Base-by-base conservation (phyloP, 2,888 invertebrate species). In the Heteromurus nitidus region DNA sequence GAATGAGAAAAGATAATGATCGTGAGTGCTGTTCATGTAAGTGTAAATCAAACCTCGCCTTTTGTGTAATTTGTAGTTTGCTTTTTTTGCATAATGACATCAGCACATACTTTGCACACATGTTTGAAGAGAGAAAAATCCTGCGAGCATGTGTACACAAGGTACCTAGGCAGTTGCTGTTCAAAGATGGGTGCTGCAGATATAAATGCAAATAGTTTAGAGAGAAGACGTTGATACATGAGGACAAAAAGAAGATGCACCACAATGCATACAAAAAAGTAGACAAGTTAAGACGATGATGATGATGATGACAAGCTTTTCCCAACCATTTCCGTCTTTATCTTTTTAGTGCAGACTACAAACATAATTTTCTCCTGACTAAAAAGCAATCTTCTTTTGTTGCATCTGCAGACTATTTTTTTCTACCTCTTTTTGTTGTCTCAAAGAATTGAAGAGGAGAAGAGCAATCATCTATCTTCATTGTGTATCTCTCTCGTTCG, bases 41-140 rank as follows among this genome's bases (percentile, higher is more conserved):
- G n/a, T n/a, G n/a, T n/a, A n/a, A n/a, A n/a, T n/a, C n/a, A n/a
- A n/a, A n/a, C n/a, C n/a, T n/a, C n/a, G 31, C 50, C 9, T 0
- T 28, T 55, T 26, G 53, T 58, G 36, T 18, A 74, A 50, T 64
- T 74, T 65, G 64, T 64, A 31, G n/a, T 44, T 44, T 24, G 24
- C 62, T 31, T 24, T 62, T 74, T 64, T 73, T 31, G 3, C 47
- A 16, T 75, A 75, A 75, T 75, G 75, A 75, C 75, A 75, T 75
- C 75, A 67, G 75, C 75, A 75, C 75, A 64, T 74, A 28, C 36
- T 55, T 73, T 73, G 72, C n/a, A n/a, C n/a, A n/a, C n/a, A n/a
- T n/a, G n/a, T n/a, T n/a, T n/a, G n/a, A n/a, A n/a, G n/a, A n/a
- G n/a, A n/a, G n/a, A n/a, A n/a, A n/a, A n/a, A n/a, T n/a, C n/a